phyloP scores from a whole-genome alignment of 2,797 vertebrate genomes.

The Sardinella longiceps region DNA sequence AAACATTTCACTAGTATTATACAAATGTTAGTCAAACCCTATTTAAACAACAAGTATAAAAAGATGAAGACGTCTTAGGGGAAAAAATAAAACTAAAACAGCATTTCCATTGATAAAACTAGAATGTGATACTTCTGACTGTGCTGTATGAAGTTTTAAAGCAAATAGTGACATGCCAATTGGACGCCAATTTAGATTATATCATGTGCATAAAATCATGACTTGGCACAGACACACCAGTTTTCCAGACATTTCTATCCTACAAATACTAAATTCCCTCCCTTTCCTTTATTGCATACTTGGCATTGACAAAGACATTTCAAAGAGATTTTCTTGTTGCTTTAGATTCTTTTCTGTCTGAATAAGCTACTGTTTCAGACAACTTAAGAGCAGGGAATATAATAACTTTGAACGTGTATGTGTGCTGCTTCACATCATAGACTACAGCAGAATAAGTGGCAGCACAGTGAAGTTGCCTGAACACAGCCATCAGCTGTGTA shows the following conservation, averaged over 20 bases:
- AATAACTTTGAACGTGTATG: neutral
- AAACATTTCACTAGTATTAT: neutral
- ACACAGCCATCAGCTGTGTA: neutral
- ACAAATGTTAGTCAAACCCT: neutral
- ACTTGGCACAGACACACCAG: neutral
- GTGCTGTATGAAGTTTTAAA: neutral
- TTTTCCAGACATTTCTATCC: neutral
- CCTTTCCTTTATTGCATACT: neutral
- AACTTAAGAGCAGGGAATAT: neutral
- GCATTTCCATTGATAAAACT: neutral
- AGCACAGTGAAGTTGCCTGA: neutral
- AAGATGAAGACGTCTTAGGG: neutral
- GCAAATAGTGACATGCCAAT: neutral
- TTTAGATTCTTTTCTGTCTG: neutral
- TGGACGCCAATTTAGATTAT: slow-evolving; percentile 4
- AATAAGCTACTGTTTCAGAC: neutral
- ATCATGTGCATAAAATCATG: slow-evolving; percentile 7
- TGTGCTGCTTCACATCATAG: neutral
- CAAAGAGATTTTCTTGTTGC: neutral
- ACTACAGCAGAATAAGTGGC: neutral
- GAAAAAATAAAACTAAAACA: slow-evolving; percentile 14
- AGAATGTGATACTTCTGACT: neutral
- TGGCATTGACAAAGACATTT: neutral
- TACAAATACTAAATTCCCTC: neutral
- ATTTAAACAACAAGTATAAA: neutral